Base-by-base conservation (phyloP, 2,797 vertebrate genomes). In the Ptychobarbus kaznakovi region DNA sequence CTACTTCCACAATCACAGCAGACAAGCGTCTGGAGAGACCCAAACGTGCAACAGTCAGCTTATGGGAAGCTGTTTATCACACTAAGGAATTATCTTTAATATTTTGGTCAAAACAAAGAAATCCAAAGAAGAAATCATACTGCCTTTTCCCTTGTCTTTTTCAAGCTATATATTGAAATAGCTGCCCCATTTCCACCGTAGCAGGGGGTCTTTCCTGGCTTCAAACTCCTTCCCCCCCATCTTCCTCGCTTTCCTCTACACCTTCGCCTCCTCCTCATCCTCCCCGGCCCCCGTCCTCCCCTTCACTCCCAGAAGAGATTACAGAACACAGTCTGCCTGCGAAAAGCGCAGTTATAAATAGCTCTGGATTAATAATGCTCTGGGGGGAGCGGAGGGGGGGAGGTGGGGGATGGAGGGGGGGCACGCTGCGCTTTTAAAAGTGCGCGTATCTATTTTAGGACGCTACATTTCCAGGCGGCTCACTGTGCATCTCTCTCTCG, bases 311-410 rank as follows among this genome's bases (percentile, higher is more conserved):
- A 90, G 87, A 90, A 89, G 86, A 90, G 91, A 89, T 91, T 90
- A 89, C 92, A 91, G 83, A 90, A 91, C 91, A 90, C 87, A 90
- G 88, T 86, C 84, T 90, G 90, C 87, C 88, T 90, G 88, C 66
- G 78, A 88, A 89, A 90, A 87, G 83, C 44, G 75, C 63, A 85
- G 90, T 88, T 91, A 91, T 87, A 90, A 90, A 90, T 91, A 91
- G 85, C 82, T 63, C 69, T 61, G 86, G 90, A 91, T 91, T 91
- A 91, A 90, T 91, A 90, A 90, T 91, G 89, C 88, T 87, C 90
- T 73, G 80, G 56, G 86, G 79, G 80, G 77, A 76, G 63, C 16
- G 38, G 79, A 38, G 81, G 53, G 63, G 40, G 44, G n/a, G 35
- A 40, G 66, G 25, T 13, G 58, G 80, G 86, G 68, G 79, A n/a